phyloP scores from a whole-genome alignment of 2,888 invertebrate genomes.

The Nowickia ferox region DNA sequence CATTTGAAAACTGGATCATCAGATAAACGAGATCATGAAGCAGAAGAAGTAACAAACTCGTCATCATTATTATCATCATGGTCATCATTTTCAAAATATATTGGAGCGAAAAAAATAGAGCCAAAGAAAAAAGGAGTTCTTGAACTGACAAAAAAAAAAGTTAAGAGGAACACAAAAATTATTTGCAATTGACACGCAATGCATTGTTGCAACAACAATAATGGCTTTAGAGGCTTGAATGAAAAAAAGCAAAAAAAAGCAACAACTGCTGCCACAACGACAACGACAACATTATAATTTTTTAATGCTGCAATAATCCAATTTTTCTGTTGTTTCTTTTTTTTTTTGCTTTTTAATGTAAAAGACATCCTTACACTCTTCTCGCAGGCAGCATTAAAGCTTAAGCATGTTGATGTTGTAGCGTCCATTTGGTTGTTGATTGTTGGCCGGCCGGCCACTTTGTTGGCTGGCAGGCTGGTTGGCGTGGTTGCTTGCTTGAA shows the following conservation, averaged over 20 bases:
- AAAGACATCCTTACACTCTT: constrained; percentile 44
- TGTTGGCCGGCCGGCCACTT: constrained; percentile 66
- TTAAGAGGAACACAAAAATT: constrained; percentile 61
- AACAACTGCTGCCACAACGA: too few species aligned
- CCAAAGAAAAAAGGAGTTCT: constrained; percentile 16
- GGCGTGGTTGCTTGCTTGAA: constrained; percentile 56
- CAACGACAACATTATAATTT: constrained; percentile 38
- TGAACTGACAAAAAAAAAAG: constrained; percentile 50
- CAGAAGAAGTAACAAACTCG: constrained; percentile 51
- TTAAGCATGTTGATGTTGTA: constrained; percentile 68
- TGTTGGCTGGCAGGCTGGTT: constrained; percentile 64
- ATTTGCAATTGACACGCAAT: constrained; percentile 72
- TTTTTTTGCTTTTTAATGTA: not conserved
- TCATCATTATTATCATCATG: constrained; percentile 60
- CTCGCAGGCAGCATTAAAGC: constrained; percentile 64
- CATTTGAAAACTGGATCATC: constrained; percentile 73
- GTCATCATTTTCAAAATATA: constrained; percentile 59
- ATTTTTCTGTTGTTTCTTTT: constrained; percentile 33
- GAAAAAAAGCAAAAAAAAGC: too few species aligned
- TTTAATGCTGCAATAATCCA: constrained; percentile 47
- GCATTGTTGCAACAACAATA: constrained; percentile 48
- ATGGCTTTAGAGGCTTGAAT: constrained; percentile 4
- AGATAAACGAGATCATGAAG: constrained; percentile 44
- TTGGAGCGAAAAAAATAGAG: constrained; percentile 19
- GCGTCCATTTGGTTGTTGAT: constrained; percentile 29